Percentiles rank a stretch among this genome's conserved stretches.
phyloP scores from a whole-genome alignment of 2,888 invertebrate genomes.

The Lasioglossum malachurum region DNA sequence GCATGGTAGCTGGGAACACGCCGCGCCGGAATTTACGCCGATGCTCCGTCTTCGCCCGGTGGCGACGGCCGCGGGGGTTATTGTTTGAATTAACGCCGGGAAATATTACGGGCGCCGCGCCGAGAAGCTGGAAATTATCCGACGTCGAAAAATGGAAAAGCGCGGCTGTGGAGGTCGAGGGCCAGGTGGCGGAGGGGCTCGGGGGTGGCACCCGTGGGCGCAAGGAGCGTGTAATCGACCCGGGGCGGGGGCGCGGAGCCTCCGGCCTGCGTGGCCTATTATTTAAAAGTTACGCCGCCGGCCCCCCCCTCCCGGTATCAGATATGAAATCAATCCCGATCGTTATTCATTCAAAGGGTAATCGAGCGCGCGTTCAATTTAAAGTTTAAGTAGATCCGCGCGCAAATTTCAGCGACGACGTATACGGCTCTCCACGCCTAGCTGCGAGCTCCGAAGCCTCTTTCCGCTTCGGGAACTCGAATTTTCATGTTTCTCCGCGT shows the following conservation, averaged over 20 bases:
- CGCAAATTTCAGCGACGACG: conserved; percentile 16
- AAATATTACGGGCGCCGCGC: neutral
- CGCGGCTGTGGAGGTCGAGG: neutral
- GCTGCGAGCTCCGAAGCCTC: neutral
- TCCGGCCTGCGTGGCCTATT: conserved; percentile 11
- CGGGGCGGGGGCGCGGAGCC: neutral
- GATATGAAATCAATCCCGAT: conserved; percentile 42
- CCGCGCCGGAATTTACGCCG: conserved; percentile 17
- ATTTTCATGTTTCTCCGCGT: neutral
- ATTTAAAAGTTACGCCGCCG: conserved; percentile 17
- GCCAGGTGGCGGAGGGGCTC: neutral
- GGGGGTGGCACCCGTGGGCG: neutral
- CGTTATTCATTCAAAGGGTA: conserved; percentile 33
- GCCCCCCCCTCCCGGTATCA: conserved; percentile 11
- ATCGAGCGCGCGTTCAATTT: conserved; percentile 32
- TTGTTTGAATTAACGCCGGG: conserved; percentile 15
- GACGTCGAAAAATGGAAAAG: conserved; percentile 12
- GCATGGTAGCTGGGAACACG: neutral
- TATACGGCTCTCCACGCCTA: neutral
- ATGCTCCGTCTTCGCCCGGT: conserved; percentile 6
- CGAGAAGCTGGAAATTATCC: conserved; percentile 19
- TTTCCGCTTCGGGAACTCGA: neutral
- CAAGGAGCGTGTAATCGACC: neutral
- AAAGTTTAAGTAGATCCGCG: conserved; percentile 38
- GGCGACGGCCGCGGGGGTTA: neutral